Evolutionary conservation across 2,113 vertebrate genomes (phyloP), one percentile per base, ranked within the genome.

Genomic region (Neotragus moschatus): DNA sequence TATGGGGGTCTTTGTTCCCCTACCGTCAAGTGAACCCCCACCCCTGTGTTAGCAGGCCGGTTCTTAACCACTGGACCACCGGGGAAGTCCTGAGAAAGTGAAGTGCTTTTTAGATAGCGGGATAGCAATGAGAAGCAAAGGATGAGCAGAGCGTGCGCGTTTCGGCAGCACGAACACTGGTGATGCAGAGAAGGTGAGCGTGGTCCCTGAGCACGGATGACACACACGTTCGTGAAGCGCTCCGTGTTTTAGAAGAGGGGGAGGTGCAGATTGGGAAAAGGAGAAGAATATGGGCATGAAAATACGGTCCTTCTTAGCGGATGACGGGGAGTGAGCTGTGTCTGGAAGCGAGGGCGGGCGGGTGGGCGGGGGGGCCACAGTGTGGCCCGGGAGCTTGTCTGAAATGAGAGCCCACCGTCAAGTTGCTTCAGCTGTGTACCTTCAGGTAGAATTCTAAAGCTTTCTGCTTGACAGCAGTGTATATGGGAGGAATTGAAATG

Each of bases 341-440:
- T 13, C 58, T 28, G 14, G 55, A 79, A 30, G 53, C 30, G 30
- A 53, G 43, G 58, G 23, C 28, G 15, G 39, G 36, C 5, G 13
- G 28, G 26, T 0, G 0, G 36, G n/a, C 70, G 23, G 51, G 49
- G 60, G 28, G n/a, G 13, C 47, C 0, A 1, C 15, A 26, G 12
- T 4, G 23, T 88, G 49, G 21, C 36, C 3, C 19, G 43, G 8
- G 39, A 7, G 33, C 82, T 55, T 39, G n/a, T 75, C 77, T 66
- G 66, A 86, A 73, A 33, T 28, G 21, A 47, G 9, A 2, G 17
- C 43, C 33, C 26, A 49, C 3, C 73, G 16, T 26, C 49, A 23
- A 13, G n/a, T 91, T 16, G 43, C 36, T 58, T 47, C 58, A 61
- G 0, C 91, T 77, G 55, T 53, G 3, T 53, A 4, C 45, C 75